phyloP scores from a whole-genome alignment of 2,888 invertebrate species.

The Apantesis nais region DNA sequence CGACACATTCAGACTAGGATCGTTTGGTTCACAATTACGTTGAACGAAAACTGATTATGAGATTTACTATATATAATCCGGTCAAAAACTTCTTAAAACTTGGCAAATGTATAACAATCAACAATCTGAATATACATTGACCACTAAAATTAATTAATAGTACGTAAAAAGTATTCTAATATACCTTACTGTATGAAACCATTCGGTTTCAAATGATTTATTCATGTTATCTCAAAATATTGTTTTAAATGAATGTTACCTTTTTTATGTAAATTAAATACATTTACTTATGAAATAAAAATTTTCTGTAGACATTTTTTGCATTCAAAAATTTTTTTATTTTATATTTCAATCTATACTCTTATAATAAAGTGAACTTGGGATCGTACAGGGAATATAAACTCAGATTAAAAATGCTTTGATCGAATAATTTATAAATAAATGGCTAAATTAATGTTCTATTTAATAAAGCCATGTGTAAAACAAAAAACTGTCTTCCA shows the following conservation, averaged over 20 bases:
- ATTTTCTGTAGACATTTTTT: background rate
- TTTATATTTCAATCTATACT: no score
- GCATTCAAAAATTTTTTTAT: no score
- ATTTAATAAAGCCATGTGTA: background rate
- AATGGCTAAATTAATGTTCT: background rate
- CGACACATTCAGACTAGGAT: slow-evolving; percentile 13
- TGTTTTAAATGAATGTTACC: background rate
- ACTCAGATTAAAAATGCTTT: background rate
- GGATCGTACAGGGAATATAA: background rate
- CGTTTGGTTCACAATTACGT: slow-evolving; percentile 11
- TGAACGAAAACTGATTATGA: background rate
- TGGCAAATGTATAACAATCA: background rate
- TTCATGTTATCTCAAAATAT: background rate
- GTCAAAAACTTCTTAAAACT: background rate
- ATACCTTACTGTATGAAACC: slow-evolving; percentile 3
- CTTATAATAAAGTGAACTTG: no score
- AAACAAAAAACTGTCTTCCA: background rate
- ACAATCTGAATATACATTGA: background rate
- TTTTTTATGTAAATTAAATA: background rate
- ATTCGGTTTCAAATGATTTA: slow-evolving; percentile 5
- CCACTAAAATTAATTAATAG: background rate
- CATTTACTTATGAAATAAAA: background rate
- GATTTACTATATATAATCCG: background rate
- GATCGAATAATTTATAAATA: background rate
- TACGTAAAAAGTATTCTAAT: slow-evolving; percentile 1